Evolutionary conservation across 2,113 vertebrate genomes (phyloP).

Genomic region (Chitala chitala): DNA sequence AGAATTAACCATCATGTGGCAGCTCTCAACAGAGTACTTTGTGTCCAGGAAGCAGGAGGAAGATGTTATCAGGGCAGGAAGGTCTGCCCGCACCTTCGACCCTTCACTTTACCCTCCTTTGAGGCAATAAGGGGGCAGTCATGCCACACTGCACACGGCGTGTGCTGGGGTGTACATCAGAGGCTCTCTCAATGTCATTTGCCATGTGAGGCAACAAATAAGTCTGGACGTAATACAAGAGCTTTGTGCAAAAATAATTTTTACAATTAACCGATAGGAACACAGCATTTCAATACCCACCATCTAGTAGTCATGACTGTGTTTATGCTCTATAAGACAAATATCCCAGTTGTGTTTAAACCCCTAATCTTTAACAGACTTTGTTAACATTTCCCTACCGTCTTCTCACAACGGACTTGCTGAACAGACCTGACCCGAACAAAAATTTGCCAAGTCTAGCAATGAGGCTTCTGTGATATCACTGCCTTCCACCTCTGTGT

Average conservation of each 20-base stretch:
- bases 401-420: background rate
- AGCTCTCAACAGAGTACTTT: background rate
- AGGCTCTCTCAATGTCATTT: background rate
- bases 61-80: background rate
- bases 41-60: background rate
- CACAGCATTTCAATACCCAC: background rate
- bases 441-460: background rate
- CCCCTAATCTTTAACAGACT: background rate
- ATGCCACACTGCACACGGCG: no score
- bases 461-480: background rate
- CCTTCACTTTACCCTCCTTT: slow-evolving; percentile 8
- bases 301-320: background rate
- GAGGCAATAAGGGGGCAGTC: background rate
- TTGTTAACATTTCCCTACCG: background rate
- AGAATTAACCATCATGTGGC: background rate
- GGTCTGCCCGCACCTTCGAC: background rate
- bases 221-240: no score
- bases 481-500: background rate
- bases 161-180: background rate
- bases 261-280: background rate
- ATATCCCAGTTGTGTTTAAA: background rate
- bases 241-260: background rate
- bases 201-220: no score
- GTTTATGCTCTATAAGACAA: background rate
- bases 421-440: background rate